These are phyloP conservation scores for Serranus cabrilla DNA, from an alignment of 2,797 vertebrate genomes.

Conservation along the genomic window DNA sequence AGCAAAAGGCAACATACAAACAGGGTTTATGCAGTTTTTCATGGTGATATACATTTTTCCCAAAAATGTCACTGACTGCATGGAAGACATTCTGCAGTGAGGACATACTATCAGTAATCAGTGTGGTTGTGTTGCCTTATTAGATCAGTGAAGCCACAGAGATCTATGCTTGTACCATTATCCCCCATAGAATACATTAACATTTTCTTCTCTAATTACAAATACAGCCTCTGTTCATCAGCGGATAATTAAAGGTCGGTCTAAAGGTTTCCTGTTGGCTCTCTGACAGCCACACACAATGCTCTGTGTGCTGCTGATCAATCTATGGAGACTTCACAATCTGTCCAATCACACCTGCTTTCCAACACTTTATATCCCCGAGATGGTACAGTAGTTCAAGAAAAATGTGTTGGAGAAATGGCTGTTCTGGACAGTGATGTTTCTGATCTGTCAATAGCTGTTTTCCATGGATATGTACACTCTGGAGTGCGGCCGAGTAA, in stretches of 20 bases:
- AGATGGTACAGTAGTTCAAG: not conserved
- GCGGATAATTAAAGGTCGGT: slow-evolving; percentile 69
- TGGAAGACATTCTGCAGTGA: slow-evolving; percentile 3
- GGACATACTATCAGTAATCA: slow-evolving; percentile 10
- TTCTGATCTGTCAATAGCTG: not conserved
- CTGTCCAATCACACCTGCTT: slow-evolving; percentile 32
- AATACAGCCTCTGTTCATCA: slow-evolving; percentile 57
- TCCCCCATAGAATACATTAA: slow-evolving; percentile 75
- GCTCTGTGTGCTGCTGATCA: not conserved
- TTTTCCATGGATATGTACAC: not conserved
- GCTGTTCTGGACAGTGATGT: not conserved
- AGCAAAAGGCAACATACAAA: no score
- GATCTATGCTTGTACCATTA: slow-evolving; percentile 52
- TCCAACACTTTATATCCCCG: not conserved
- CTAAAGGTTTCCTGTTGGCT: slow-evolving; percentile 60
- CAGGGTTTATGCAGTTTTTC: no score
- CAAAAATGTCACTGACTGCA: not conserved
- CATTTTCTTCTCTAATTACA: slow-evolving; percentile 77
- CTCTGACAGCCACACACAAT: slow-evolving; percentile 36
- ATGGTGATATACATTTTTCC: no score
- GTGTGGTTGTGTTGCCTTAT: slow-evolving; percentile 9
- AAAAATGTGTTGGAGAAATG: not conserved
- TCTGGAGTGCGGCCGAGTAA: not conserved
- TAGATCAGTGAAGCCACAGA: slow-evolving; percentile 29
- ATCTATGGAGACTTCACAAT: slow-evolving; percentile 2